Evolutionary conservation across 2,888 invertebrate genomes (phyloP), one percentile per base, ranked within the genome.

Genomic region (Rhamnusium bicolor): DNA sequence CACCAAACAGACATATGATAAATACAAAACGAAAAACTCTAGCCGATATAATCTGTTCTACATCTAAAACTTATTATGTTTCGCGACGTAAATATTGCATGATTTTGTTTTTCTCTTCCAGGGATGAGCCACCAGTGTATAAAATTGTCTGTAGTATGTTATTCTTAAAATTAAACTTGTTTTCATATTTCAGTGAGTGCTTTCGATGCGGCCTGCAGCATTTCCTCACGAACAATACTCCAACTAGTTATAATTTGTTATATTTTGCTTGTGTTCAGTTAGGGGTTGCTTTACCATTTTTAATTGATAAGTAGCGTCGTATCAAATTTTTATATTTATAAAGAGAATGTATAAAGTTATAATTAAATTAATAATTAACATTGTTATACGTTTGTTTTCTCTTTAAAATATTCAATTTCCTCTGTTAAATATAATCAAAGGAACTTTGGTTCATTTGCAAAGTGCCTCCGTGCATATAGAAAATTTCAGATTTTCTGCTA

Each of bases 101-200:
- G 40, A 40, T 4, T 12, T 32, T 32, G 32, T 10, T n/a, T 24
- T 14, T 40, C 40, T 40, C 12, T 40, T n/a, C n/a, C 12, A 40
- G 2, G 32, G 7, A 47, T 8, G 47, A 63, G 63, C 16, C 51
- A 47, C 51, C 21, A 8, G 8, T 7, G 63, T 29, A 24, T 46
- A 24, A 63, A 51, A 63, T 49, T 14, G 47, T 63, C 21, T 47
- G 63, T 51, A 10, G 14, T 18, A 24, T 10, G 24, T 29, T 56
- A 19, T 60, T 10, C 51, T 6, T 61, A 68, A 61, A 54, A 24
- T 19, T 63, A 53, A 24, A 27, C 68, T 27, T 46, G 61, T 63
- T 75, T 74, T 76, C 75, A 19, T 71, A 61, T 80, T 81, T 77
- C 81, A 81, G 81, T 81, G 29, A 81, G 80, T 69, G 78, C 78